phyloP scores from a whole-genome alignment of 2,113 vertebrate genomes.

The Brienomyrus brachyistius region DNA sequence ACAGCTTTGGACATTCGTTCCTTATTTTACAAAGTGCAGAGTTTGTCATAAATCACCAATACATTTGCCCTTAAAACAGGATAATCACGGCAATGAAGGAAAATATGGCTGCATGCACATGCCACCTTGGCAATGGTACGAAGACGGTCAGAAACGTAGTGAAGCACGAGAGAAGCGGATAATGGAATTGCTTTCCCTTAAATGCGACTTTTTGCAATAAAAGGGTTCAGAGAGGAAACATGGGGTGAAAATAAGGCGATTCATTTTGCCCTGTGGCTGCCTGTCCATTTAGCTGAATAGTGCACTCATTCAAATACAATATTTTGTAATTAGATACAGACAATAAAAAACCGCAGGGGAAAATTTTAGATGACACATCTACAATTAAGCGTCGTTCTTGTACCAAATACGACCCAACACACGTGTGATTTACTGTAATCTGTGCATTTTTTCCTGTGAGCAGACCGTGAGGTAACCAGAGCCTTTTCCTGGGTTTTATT shows the following conservation, averaged over 20 bases:
- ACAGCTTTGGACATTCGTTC: background rate
- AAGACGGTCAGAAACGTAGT: background rate
- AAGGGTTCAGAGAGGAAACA: background rate
- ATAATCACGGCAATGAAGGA: background rate
- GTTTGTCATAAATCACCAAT: background rate
- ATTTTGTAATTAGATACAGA: background rate
- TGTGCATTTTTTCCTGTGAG: background rate
- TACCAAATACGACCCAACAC: background rate
- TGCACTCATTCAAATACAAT: background rate
- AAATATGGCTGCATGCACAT: background rate
- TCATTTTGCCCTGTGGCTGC: background rate
- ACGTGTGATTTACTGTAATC: background rate
- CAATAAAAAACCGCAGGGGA: background rate
- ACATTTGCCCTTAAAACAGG: background rate
- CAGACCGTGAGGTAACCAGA: background rate
- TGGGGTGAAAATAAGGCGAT: background rate
- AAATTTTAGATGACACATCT: background rate
- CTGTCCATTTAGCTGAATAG: background rate
- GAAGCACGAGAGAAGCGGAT: background rate
- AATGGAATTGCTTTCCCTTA: background rate
- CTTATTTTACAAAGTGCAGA: background rate
- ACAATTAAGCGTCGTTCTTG: background rate
- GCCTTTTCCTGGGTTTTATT: background rate
- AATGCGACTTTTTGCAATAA: background rate
- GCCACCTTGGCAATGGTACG: background rate